Evolutionary conservation across 2,888 invertebrate species (phyloP).

Genomic region (Brenthis daphne): DNA sequence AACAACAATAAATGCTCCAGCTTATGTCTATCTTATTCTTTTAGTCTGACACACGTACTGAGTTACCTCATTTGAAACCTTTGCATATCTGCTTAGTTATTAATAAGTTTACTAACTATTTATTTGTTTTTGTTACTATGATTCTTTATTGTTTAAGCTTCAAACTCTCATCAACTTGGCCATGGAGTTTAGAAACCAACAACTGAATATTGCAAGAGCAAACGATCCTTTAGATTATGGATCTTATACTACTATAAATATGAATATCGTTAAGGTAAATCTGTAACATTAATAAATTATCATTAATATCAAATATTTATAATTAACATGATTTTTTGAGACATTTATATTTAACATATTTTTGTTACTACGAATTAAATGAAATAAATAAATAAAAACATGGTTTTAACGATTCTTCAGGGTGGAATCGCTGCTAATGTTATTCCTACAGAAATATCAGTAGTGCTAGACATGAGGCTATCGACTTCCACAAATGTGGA

Average conservation of each 20-base stretch:
- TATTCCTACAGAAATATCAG: constrained; percentile 50
- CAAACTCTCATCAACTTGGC: constrained; percentile 52
- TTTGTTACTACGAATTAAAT: not conserved
- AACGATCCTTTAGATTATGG: constrained; percentile 45
- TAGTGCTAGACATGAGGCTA: constrained; percentile 61
- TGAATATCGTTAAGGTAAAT: constrained; percentile 58
- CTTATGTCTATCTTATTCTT: not conserved
- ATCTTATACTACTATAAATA: constrained; percentile 54
- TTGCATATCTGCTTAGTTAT: too few species aligned
- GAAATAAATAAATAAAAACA: not conserved
- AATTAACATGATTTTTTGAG: too few species aligned
- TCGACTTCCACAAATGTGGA: constrained; percentile 46
- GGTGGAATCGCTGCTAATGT: constrained; percentile 58
- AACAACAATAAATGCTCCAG: too few species aligned
- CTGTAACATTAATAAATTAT: too few species aligned
- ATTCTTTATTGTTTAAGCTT: constrained; percentile 48
- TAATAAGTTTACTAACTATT: too few species aligned
- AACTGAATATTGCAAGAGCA: constrained; percentile 46
- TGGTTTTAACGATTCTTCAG: constrained; percentile 45
- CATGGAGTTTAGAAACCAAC: constrained; percentile 51
- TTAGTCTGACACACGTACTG: too few species aligned
- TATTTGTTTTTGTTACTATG: too few species aligned
- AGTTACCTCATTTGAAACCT: too few species aligned
- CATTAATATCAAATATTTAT: too few species aligned
- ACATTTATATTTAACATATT: too few species aligned